These are phyloP conservation scores for Plagodis pulveraria DNA, from an alignment of 2,888 invertebrate species.

Conservation along the genomic window DNA sequence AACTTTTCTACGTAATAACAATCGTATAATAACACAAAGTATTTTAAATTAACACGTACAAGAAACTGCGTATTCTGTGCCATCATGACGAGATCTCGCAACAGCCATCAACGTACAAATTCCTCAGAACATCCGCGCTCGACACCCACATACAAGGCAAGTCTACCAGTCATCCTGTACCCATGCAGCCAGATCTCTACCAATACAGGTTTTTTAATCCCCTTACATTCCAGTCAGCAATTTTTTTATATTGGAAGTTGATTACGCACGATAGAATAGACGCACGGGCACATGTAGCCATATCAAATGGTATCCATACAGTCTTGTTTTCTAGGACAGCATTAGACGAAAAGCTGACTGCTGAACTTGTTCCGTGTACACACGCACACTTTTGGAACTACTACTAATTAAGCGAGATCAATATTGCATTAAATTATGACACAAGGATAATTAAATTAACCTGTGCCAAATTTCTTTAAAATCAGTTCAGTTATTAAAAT, in stretches of 20 bases:
- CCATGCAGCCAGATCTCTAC: conserved; percentile 1
- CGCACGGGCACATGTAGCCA: conserved; percentile 8
- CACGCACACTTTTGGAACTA: no score
- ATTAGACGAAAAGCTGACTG: not conserved
- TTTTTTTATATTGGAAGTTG: conserved; percentile 19
- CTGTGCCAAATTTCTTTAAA: no score
- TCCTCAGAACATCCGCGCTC: conserved; percentile 8
- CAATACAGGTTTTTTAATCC: conserved; percentile 19
- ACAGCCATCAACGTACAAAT: conserved; percentile 12
- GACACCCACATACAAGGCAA: conserved; percentile 22
- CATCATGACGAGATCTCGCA: not conserved
- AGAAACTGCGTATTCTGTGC: no score
- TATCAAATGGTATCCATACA: conserved; percentile 3
- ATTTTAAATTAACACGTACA: no score
- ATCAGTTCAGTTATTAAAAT: no score
- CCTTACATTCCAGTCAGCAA: conserved; percentile 13
- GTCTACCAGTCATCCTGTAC: conserved; percentile 9
- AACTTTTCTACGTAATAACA: no score
- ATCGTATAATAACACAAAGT: no score
- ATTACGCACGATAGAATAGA: conserved; percentile 22
- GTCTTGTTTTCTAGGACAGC: conserved; percentile 5
- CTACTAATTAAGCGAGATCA: no score
- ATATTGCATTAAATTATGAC: no score
- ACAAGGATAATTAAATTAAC: no score
- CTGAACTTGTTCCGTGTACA: no score